Evolutionary conservation across 2,888 invertebrate species (phyloP), one percentile per base, ranked within the genome.

Genomic region (Pyrocoelia pectoralis): DNA sequence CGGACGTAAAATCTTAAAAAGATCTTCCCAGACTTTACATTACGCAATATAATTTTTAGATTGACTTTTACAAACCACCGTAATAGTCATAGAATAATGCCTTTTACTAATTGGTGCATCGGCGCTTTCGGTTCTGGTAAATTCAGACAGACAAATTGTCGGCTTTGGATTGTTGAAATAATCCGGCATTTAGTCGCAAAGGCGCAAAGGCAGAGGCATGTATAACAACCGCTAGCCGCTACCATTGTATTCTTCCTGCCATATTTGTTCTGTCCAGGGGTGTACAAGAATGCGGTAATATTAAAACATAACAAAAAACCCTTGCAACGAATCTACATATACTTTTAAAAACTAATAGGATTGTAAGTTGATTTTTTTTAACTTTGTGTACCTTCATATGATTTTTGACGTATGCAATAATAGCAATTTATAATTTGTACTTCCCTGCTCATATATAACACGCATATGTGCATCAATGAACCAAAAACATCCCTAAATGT

Each of bases 181-280:
- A 79, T 78, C 78, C 76, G 72, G 76, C 76, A 77, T 79, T 78
- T 78, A 78, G 79, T 77, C 78, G 76, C 76, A 74, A 79, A 79
- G 78, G 77, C 77, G 78, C 75, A 78, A 79, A 79, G 77, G 78
- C 78, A 78, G 73, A 73, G 73, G 69, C 67, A 68, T 69, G 74
- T 71, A 69, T 69, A 74, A 74, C 71, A 72, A 73, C 70, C 68
- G 67, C 69, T 56, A 72, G 72, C 70, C 68, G 67, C 69, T 56
- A 56, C 57, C 55, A 55, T 58, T 33, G 51, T 57, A 40, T 33
- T 40, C 54, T 61, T 61, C 59, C 65, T 61, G 65, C 61, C 65
- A 67, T 65, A 14, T 65, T 57, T 40, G 18, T 53, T 43, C 40
- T 28, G 13, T 19, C n/a, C 33, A 67, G 56, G 67, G 67, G 33